Percentiles rank a stretch among this genome's conserved stretches.
Conservation (phyloP, 2,888 invertebrate genomes). For the Agrypnus murinus region DNA sequence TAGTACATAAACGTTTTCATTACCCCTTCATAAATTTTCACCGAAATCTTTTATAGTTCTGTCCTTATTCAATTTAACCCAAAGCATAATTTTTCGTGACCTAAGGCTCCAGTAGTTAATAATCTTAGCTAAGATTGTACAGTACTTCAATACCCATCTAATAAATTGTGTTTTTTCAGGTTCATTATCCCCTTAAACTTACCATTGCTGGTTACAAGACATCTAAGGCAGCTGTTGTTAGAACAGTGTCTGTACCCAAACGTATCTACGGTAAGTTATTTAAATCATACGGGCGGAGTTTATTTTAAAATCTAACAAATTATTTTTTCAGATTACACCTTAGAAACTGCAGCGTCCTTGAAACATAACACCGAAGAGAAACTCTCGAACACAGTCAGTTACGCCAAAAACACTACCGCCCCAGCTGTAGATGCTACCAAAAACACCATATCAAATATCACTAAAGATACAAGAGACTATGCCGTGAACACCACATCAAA, state of each 20-base stretch:
- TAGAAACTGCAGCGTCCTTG: background rate
- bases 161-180: too few species aligned
- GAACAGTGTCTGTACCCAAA: conserved; percentile 16
- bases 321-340: conserved; percentile 15
- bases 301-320: background rate
- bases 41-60: too few species aligned
- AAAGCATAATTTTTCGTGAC: too few species aligned
- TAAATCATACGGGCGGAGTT: too few species aligned
- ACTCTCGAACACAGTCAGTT: background rate
- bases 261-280: conserved; percentile 22
- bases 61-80: too few species aligned
- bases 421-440: background rate
- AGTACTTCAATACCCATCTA: too few species aligned
- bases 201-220: conserved; percentile 30
- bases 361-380: background rate
- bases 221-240: conserved; percentile 28
- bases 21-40: too few species aligned
- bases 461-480: too few species aligned
- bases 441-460: too few species aligned
- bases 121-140: too few species aligned
- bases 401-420: background rate
- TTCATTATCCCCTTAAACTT: conserved; percentile 37
- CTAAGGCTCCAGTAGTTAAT: too few species aligned
- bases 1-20: too few species aligned
- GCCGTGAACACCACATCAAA: background rate